Base-by-base conservation (phyloP, 2,888 invertebrate species). In the Protophormia terraenovae region DNA sequence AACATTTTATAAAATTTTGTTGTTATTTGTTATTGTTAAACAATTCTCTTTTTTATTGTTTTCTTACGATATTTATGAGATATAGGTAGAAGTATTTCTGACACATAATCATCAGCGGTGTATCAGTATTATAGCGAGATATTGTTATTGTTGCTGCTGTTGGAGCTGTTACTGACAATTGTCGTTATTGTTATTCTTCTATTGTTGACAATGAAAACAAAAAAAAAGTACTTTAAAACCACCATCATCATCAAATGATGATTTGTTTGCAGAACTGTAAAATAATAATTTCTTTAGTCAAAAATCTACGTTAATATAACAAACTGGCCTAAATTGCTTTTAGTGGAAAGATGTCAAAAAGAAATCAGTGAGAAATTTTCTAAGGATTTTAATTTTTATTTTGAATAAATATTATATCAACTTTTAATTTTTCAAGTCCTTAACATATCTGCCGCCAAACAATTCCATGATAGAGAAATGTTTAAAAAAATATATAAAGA, bases 151-250 rank as follows among this genome's bases (percentile, higher is more conserved):
- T 50, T 50, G 5, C 45, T 72, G 16, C 41, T 50, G 5, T 60
- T 72, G 58, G 27, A 12, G 12, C 14, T 62, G 62, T 35, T 55
- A 29, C 38, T 66, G 76, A 29, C 76, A 66, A 76, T 55, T 76
- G 76, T 76, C 29, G 12, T 73, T 29, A 47, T 45, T 60, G 71
- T 73, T 73, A 45, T 24, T 72, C 14, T 38, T 58, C 24, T 62
- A 50, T 53, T 29, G 32, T 50, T 69, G 62, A 24, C 29, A 45
- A 12, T 24, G 45, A 41, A 27, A n/a, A 16, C 27, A 8, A n/a
- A 41, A 35, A 45, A 24, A 45, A 16, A 14, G 8, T 27, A 41
- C 7, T 14, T 41, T 24, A 5, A 38, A 62, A 38, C 62, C 22
- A 14, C 62, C 2, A 22, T 16, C 38, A 38, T 22, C 35, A 62